phyloP scores from a whole-genome alignment of 2,797 vertebrate species.

The Anisognathus igniventris region DNA sequence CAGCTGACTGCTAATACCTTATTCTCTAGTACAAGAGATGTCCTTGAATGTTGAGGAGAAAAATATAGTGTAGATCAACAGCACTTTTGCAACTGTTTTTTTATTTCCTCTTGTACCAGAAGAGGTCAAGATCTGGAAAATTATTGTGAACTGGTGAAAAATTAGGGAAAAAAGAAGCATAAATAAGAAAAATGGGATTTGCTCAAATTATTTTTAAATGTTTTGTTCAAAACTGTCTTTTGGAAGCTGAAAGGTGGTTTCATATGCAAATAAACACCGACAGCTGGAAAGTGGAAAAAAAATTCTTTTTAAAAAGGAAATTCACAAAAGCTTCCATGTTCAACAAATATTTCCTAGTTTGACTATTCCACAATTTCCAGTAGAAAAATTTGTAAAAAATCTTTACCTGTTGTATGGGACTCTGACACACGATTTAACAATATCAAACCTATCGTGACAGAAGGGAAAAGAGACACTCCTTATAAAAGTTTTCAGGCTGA shows the following conservation, averaged over 20 bases:
- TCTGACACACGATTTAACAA: not conserved
- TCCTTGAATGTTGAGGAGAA: not conserved
- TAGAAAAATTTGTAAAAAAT: not conserved
- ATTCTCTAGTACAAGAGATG: not conserved
- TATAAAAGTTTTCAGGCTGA: not conserved
- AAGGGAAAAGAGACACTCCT: not conserved
- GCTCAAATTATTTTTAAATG: not conserved
- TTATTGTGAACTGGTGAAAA: not conserved
- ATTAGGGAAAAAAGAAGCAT: not conserved
- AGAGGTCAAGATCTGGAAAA: not conserved
- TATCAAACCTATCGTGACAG: not conserved
- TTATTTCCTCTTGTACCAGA: not conserved
- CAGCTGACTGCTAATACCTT: not conserved
- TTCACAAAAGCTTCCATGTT: not conserved
- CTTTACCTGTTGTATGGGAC: not conserved
- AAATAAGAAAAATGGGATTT: not conserved
- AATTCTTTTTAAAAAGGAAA: not conserved
- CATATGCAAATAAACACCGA: not conserved
- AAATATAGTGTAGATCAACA: not conserved
- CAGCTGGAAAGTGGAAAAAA: rapidly evolving
- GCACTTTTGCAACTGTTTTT: not conserved
- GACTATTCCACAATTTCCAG: not conserved
- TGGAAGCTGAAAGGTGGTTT: not conserved
- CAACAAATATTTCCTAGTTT: not conserved
- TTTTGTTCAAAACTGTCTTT: not conserved